Evolutionary conservation across 2,888 invertebrate genomes (phyloP), one percentile per base, ranked within the genome.

Genomic region (Parelbella ahira): DNA sequence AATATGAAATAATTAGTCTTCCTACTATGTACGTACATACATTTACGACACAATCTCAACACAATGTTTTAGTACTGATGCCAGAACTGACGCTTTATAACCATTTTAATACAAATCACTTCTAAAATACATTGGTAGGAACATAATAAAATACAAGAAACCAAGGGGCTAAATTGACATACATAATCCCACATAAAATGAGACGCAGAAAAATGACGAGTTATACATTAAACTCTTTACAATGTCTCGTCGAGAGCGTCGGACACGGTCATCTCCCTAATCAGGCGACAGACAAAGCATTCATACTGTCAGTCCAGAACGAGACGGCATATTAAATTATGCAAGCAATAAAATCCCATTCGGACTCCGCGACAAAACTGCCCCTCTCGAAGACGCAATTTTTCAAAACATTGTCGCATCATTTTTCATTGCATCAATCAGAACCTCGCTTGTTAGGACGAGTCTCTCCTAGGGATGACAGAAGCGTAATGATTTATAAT

Each of bases 371-470:
- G 63, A 67, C 75, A 73, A 67, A 68, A 68, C 65, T 60, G 63
- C 67, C 70, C 67, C 64, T 63, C 63, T 68, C 15, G 15, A 51
- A 51, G 72, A 72, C 71, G 76, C 75, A 71, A 83, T 83, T 84
- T 83, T 77, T 84, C 84, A 81, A 76, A 84, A 84, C 77, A 74
- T 83, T 82, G 75, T 82, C 80, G 80, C 80, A 58, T 84, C 87
- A 86, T 87, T 86, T 84, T 79, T 87, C 86, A 84, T 81, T 77
- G 81, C 84, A 71, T 87, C 87, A 86, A 87, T 86, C 84, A 83
- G 37, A 37, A 44, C 38, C 42, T 57, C 64, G 68, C 67, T 72
- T 72, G 62, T 74, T 61, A 62, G 57, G 58, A 68, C 58, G 48
- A 46, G 25, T 34, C 39, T 25, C 28, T 37, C 32, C 48, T 51